These are phyloP conservation scores for Ceratothoa steindachneri DNA, from an alignment of 2,888 invertebrate genomes.

Conservation along the genomic window DNA sequence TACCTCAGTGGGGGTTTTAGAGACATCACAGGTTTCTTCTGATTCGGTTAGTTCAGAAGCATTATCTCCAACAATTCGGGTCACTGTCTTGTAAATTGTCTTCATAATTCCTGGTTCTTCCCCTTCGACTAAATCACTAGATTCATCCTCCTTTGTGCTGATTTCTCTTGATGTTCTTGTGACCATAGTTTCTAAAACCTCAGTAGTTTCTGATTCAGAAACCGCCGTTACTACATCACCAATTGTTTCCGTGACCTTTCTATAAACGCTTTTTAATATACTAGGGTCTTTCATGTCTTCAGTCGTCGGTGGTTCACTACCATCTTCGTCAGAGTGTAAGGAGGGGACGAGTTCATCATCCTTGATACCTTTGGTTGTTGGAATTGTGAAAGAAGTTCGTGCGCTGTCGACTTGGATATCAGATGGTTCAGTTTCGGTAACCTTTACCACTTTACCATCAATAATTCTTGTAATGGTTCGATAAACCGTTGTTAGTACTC, in stretches of 20 bases:
- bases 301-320: no score
- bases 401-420: not conserved
- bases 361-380: no score
- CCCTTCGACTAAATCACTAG: not conserved
- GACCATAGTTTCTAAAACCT: not conserved
- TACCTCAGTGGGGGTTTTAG: slow-evolving; percentile 8
- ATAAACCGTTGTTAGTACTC: not conserved
- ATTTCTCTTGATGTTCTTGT: not conserved
- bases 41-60: not conserved
- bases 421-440: not conserved
- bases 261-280: not conserved
- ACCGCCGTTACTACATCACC: not conserved
- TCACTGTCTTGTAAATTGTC: not conserved
- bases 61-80: slow-evolving; percentile 1
- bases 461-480: not conserved
- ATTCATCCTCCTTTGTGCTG: not conserved
- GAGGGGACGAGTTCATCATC: no score
- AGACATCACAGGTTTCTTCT: not conserved
- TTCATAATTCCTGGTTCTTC: not conserved
- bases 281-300: not conserved
- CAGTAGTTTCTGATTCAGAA: not conserved
- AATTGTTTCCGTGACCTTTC: not conserved
- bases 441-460: not conserved
- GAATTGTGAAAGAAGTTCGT: no score
- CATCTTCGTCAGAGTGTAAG: no score